A percentile compares a stretch with the other conserved stretches of the same genome.
Evolutionary conservation across 2,888 invertebrate species (phyloP).

Genomic region (Phymatocera aterrima): DNA sequence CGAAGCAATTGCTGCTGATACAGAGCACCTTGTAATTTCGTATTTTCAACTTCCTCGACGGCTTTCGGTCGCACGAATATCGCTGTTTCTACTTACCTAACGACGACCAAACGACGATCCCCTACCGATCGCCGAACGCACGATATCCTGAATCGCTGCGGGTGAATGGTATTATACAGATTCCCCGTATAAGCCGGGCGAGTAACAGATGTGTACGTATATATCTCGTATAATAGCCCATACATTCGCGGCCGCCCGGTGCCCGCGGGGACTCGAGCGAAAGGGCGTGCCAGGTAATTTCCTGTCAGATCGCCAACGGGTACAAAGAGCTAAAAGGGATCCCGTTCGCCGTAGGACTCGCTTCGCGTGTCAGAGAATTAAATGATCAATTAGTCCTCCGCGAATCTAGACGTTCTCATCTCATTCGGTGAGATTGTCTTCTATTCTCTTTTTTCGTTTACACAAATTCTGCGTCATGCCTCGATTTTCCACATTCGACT

Average conservation of each 20-base stretch:
- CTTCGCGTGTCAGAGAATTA: background rate
- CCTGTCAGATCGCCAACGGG: constrained; percentile 34
- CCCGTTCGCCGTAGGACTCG: background rate
- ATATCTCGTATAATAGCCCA: constrained; percentile 9
- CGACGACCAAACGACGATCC: too few species aligned
- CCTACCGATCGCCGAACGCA: too few species aligned
- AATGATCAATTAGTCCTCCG: constrained; percentile 14
- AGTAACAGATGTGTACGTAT: constrained; percentile 3
- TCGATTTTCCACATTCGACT: too few species aligned
- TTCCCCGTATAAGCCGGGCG: background rate
- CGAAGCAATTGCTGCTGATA: too few species aligned
- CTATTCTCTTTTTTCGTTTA: too few species aligned
- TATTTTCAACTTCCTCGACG: too few species aligned
- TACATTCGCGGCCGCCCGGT: background rate
- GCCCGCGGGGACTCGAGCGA: constrained; percentile 23
- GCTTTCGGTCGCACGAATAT: too few species aligned
- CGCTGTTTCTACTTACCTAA: too few species aligned
- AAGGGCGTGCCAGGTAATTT: constrained; percentile 40
- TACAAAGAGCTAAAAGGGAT: constrained; percentile 25
- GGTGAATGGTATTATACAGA: too few species aligned
- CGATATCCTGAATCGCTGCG: too few species aligned
- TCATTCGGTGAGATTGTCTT: background rate
- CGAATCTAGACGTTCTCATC: constrained; percentile 35
- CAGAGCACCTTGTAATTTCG: too few species aligned
- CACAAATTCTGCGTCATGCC: too few species aligned